A percentile compares a stretch with the other conserved stretches of the same genome.
Evolutionary conservation across 2,797 vertebrate species (phyloP).

Genomic region (Mastacembelus armatus): DNA sequence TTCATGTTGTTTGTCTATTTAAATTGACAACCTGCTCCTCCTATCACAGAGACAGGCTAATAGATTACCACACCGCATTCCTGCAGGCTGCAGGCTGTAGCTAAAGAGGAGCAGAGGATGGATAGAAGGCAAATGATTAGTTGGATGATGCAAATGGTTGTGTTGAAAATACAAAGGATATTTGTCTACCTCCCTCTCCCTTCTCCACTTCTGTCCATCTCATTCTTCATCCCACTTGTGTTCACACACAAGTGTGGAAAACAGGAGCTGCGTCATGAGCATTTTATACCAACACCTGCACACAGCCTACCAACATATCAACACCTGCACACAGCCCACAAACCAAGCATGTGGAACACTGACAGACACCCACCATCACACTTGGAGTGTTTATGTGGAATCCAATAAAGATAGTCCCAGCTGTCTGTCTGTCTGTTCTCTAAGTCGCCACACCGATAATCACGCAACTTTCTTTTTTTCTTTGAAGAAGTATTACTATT

Average conservation of each 20-base stretch:
- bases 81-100: conserved; percentile 41
- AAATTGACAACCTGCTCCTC: conserved; percentile 22
- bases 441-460: conserved; percentile 19
- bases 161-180: conserved; percentile 44
- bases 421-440: conserved; percentile 54
- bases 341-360: conserved; percentile 47
- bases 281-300: conserved; percentile 68
- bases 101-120: conserved; percentile 44
- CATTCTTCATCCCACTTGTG: conserved; percentile 13
- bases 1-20: conserved; percentile 4
- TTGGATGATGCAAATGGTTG: conserved; percentile 55
- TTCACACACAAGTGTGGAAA: conserved; percentile 43
- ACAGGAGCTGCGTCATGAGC: conserved; percentile 57
- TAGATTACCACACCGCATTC: conserved; percentile 33
- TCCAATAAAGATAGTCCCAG: conserved; percentile 68
- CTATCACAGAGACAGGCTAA: conserved; percentile 53
- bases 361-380: conserved; percentile 44
- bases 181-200: conserved; percentile 34
- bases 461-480: conserved; percentile 24
- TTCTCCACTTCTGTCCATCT: conserved; percentile 18
- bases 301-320: conserved; percentile 56
- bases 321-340: conserved; percentile 60
- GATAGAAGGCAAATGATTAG: conserved; percentile 46
- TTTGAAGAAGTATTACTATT: conserved; percentile 13
- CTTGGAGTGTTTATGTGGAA: conserved; percentile 62